Base-by-base conservation (phyloP, 1,140 invertebrate species). In the Anadara kagoshimensis region DNA sequence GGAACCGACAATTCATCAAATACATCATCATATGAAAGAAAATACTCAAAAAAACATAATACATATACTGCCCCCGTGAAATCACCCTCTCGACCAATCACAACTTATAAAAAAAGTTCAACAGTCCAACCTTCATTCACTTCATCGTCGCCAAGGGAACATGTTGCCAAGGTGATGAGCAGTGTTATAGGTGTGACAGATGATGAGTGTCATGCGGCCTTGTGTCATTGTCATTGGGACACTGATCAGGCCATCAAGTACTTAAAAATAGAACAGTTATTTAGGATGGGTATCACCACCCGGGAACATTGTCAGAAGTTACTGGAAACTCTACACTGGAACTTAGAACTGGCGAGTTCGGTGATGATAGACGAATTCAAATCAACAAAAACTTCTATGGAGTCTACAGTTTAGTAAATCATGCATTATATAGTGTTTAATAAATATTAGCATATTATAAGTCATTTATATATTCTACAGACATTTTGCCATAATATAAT, bases 321-420 rank as follows among this genome's bases (percentile, higher is more conserved):
- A 22, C 86, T 97, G 53, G 92, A 93, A 78, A 91, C 92, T 76
- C 92, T 92, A 73, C 91, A 94, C 76, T 97, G 95, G 93, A 93
- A 96, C 85, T 90, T 96, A 24, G 94, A 96, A 87, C 82, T 93
- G 59, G 95, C 95, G 5, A 95, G 95, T 57, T 94, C 94, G 5
- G 88, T 92, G 8, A 90, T 96, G 67, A 87, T 96, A n/a, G 95
- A 96, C 63, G 79, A 81, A 54, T 75, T 80, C 26, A 74, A 73
- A 59, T 74, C 72, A 14, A 41, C 49, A 24, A 56, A 58, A 3
- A 44, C 63, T 20, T 69, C 67, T 5, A 67, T 74, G 22, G 76
- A 78, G 29, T 78, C 76, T 20, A 66, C 73, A 44, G 76, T 78
- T 18, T 78, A 63, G 49, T 14, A 26, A 29, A 36, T 36, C 29